Conservation (phyloP, 2,113 vertebrate genomes). For the Hirundichthys speculiger region DNA sequence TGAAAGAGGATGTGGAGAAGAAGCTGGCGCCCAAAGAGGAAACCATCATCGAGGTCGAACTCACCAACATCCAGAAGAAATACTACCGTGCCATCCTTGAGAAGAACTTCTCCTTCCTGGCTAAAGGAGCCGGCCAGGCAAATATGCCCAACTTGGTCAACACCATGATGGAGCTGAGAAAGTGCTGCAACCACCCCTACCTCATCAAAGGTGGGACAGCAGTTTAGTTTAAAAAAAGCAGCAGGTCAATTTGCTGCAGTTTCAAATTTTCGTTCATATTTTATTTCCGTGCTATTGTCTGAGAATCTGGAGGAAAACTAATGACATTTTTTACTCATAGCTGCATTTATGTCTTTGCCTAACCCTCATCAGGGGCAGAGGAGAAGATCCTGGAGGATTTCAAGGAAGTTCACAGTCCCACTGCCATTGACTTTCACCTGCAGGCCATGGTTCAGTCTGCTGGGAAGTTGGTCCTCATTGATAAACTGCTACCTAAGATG, state of each 20-base stretch:
- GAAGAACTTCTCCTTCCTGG: conserved; percentile 97
- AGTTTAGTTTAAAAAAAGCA: too few species aligned
- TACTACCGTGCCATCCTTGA: conserved; percentile 97
- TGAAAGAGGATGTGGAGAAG: conserved; percentile 99
- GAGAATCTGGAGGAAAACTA: too few species aligned
- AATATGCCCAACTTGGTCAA: conserved; percentile 98
- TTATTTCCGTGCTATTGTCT: too few species aligned
- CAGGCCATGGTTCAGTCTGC: conserved; percentile 99
- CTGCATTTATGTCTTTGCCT: conserved; percentile 9
- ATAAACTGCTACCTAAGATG: conserved; percentile 99
- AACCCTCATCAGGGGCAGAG: conserved; percentile 89
- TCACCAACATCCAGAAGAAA: conserved; percentile 99
- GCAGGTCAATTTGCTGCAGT: too few species aligned
- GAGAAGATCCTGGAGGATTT: conserved; percentile 99
- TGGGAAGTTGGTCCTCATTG: conserved; percentile 97
- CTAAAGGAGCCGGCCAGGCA: conserved; percentile 95
- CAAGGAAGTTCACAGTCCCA: conserved; percentile 89
- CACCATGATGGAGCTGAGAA: conserved; percentile 99
- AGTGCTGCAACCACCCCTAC: conserved; percentile 99
- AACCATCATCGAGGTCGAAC: conserved; percentile 98
- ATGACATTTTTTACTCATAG: not conserved
- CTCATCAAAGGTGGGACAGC: conserved; percentile 93
- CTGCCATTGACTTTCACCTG: conserved; percentile 92
- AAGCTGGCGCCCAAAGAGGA: conserved; percentile 98
- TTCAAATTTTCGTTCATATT: too few species aligned